phyloP scores from a whole-genome alignment of 2,888 invertebrate genomes.

The Limnephilus auricula region DNA sequence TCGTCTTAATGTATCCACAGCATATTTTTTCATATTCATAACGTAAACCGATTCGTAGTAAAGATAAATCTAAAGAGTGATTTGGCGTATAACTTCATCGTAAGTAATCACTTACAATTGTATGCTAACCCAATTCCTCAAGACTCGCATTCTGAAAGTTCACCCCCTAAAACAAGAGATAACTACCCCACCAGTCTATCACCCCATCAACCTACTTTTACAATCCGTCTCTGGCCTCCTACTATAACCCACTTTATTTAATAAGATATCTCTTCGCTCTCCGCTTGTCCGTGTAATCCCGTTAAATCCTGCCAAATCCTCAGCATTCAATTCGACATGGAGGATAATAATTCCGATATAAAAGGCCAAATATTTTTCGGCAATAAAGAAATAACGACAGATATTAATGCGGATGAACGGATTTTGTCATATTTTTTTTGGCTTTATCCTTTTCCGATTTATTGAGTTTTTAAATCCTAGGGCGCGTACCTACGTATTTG shows the following conservation, averaged over 20 bases:
- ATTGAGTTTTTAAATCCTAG: neutral
- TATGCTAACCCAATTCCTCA: neutral
- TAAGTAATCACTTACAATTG: too few relatives aligned
- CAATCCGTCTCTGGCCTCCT: neutral
- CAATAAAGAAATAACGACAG: conserved; percentile 10
- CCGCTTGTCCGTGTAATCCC: conserved; percentile 39
- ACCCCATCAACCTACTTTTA: neutral
- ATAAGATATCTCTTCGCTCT: conserved; percentile 36
- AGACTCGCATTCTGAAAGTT: neutral
- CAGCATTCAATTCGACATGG: conserved; percentile 23
- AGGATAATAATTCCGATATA: conserved; percentile 38
- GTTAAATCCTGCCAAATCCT: conserved; percentile 28
- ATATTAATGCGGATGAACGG: conserved; percentile 2
- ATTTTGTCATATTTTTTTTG: neutral
- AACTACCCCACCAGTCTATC: neutral
- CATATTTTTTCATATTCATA: too few relatives aligned
- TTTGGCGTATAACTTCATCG: too few relatives aligned
- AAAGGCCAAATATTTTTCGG: conserved; percentile 18
- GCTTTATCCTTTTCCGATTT: neutral
- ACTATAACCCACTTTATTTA: conserved; percentile 33
- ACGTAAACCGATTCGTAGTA: too few relatives aligned
- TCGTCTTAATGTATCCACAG: too few relatives aligned
- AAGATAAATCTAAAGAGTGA: too few relatives aligned
- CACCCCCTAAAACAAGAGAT: neutral
- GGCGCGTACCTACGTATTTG: too few relatives aligned